A percentile compares a stretch with the other conserved stretches of the same genome.
Conservation (phyloP, 2,797 vertebrate genomes). For the Darevskia nairensis region DNA sequence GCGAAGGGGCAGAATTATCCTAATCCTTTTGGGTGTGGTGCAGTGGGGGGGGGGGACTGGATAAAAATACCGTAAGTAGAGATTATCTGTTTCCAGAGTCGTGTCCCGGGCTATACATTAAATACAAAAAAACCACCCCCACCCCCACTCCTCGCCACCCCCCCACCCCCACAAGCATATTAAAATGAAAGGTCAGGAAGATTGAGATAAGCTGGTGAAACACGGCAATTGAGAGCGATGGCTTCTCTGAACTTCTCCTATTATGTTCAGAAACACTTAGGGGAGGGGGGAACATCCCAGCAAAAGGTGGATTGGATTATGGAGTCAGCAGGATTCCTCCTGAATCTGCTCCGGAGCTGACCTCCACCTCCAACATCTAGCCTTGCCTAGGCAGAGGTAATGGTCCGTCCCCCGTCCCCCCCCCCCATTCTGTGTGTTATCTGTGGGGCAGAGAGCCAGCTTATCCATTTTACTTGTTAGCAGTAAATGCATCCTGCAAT, state of each 20-base stretch:
- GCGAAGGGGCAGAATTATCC: conserved; percentile 58
- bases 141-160: too few species aligned
- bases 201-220: conserved; percentile 55
- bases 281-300: conserved; percentile 38
- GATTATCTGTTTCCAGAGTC: conserved; percentile 65
- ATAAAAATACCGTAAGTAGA: conserved; percentile 65
- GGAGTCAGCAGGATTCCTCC: background rate
- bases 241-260: conserved; percentile 6
- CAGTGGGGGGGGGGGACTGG: conserved; percentile 45
- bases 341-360: conserved; percentile 48
- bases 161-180: rapidly evolving
- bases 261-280: conserved; percentile 39
- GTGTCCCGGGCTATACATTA: background rate
- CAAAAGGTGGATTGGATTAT: conserved; percentile 46
- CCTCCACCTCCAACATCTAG: conserved; percentile 41
- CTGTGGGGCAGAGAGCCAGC: background rate
- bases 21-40: conserved; percentile 59
- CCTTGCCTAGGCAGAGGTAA: conserved; percentile 17
- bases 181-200: conserved; percentile 47
- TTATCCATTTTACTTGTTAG: background rate
- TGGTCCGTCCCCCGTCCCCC: background rate
- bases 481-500: background rate
- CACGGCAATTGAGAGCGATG: rapidly evolving
- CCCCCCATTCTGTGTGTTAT: background rate
- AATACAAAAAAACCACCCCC: background rate